Evolutionary conservation across 2,888 invertebrate species (phyloP).

Genomic region (Monopis laevigella): DNA sequence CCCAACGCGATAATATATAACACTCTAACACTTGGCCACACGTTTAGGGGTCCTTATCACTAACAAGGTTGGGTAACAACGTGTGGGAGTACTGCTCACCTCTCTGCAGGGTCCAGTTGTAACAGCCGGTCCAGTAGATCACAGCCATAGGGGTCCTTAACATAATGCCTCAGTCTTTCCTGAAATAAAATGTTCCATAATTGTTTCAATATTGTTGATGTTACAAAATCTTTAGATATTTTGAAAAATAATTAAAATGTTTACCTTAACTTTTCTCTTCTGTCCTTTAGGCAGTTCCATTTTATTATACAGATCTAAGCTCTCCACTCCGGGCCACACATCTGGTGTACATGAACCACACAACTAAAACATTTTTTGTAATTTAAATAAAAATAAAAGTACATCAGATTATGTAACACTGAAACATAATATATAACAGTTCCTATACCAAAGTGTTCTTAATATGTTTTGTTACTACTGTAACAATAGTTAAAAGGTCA

Average conservation of each 20-base stretch:
- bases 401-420: no score
- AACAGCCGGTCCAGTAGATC: slow-evolving; percentile 92
- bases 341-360: slow-evolving; percentile 96
- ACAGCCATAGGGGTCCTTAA: slow-evolving; percentile 91
- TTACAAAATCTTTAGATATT: not conserved
- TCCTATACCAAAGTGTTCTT: no score
- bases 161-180: slow-evolving; percentile 87
- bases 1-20: no score
- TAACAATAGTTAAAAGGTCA: no score
- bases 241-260: slow-evolving; percentile 5
- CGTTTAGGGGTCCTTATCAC: no score
- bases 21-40: no score
- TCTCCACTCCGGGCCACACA: slow-evolving; percentile 94
- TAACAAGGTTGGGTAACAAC: no score
- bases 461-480: no score
- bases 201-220: not conserved
- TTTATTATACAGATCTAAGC: slow-evolving; percentile 85
- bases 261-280: slow-evolving; percentile 76
- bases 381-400: not conserved
- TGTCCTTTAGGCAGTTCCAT: slow-evolving; percentile 89
- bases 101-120: slow-evolving; percentile 89
- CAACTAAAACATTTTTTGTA: slow-evolving; percentile 36
- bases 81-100: slow-evolving; percentile 57
- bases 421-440: no score
- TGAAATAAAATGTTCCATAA: slow-evolving; percentile 28